phyloP scores from a whole-genome alignment of 2,888 invertebrate species.

The Trypoxylon attenuatum region DNA sequence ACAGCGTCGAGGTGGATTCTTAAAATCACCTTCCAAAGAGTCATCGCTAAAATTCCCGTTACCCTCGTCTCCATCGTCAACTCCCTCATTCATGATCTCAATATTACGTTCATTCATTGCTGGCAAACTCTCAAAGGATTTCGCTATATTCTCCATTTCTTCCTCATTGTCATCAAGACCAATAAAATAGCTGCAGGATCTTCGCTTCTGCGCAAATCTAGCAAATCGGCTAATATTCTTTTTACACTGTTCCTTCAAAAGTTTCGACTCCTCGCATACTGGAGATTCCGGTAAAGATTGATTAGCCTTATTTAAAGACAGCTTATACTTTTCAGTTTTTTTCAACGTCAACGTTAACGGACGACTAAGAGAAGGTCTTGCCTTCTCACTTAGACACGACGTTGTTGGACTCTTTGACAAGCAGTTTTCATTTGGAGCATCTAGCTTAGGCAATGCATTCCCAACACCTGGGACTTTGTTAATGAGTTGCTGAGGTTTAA shows the following conservation, averaged over 20 bases:
- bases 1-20: conserved; percentile 80
- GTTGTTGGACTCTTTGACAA: conserved; percentile 67
- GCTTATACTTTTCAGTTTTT: conserved; percentile 73
- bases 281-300: conserved; percentile 90
- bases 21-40: conserved; percentile 82
- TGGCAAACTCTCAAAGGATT: conserved; percentile 70
- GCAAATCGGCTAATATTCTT: conserved; percentile 74
- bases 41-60: conserved; percentile 87
- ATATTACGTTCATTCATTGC: conserved; percentile 66
- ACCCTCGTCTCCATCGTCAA: conserved; percentile 76
- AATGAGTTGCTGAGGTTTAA: conserved; percentile 63
- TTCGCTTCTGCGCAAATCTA: conserved; percentile 75
- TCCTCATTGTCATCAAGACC: conserved; percentile 77
- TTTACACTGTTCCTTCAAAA: conserved; percentile 64
- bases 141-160: conserved; percentile 61
- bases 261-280: conserved; percentile 85
- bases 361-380: conserved; percentile 56
- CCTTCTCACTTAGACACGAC: conserved; percentile 63
- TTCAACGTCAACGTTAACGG: conserved; percentile 68
- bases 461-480: conserved; percentile 66
- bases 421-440: conserved; percentile 59
- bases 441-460: conserved; percentile 61
- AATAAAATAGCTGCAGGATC: conserved; percentile 81
- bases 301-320: conserved; percentile 69
- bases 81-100: conserved; percentile 59